Evolutionary conservation across 2,888 invertebrate genomes (phyloP), one percentile per base, ranked within the genome.

Genomic region (Melanargia galathea): DNA sequence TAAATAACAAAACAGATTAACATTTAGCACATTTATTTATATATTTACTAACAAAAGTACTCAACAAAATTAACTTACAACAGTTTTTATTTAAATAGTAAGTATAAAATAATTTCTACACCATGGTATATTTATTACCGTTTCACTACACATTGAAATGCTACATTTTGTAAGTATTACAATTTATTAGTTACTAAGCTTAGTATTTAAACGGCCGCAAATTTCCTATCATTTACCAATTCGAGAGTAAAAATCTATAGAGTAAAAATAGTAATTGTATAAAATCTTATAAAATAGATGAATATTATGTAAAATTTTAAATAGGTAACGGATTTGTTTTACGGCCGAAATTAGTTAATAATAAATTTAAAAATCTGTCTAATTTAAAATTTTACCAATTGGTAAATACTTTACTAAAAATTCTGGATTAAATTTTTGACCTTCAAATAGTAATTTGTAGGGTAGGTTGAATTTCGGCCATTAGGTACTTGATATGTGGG

Each of bases 1-100:
- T 8, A 24, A 55, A 38, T 35, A 33, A 43, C 46, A 57, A 45
- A 56, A 59, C n/a, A 55, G 10, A 16, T 6, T 30, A 65, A 70
- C 65, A 61, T 60, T 56, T 52, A 65, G 65, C 64, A 69, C 69
- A 69, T 70, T 70, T 69, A 70, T 67, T 70, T 65, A 49, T 60
- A 69, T 69, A 70, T 67, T 70, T 65, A 49, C 57, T 61, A 70
- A 70, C 64, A 66, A 66, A 62, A 52, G 55, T 60, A 54, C 61
- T 64, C 38, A 45, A 56, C 64, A 60, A 65, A 69, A 60, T 62
- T 57, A 63, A 63, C 35, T 62, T 60, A 63, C 54, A 54, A 60
- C 62, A 58, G 18, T 51, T 63, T 49, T 59, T 52, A 56, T 45
- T 55, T 26, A 24, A 58, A 64, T 20, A 56, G 62, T 66, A 68